Percentiles rank a stretch among this genome's conserved stretches.
Evolutionary conservation across 2,797 vertebrate species (phyloP).

Genomic region (Channa striata): DNA sequence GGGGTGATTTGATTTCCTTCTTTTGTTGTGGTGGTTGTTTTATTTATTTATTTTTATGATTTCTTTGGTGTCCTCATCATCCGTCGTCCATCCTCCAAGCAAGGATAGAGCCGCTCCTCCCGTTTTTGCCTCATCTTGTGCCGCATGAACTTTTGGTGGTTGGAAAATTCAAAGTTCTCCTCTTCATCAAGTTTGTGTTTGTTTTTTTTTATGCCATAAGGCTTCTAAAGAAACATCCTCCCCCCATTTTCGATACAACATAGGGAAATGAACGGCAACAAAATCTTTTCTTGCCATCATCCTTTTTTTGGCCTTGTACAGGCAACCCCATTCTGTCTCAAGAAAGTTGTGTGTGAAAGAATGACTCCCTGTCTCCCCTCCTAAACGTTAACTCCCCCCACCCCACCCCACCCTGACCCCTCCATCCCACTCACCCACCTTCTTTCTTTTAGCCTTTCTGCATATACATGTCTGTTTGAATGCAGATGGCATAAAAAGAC

Average conservation of each 20-base stretch:
- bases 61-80: constrained; percentile 79
- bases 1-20: constrained; percentile 48
- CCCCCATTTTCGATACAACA: constrained; percentile 83
- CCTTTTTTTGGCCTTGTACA: constrained; percentile 82
- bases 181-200: constrained; percentile 76
- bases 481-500: constrained; percentile 99
- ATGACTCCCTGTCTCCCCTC: constrained; percentile 73
- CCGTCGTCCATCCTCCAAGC: constrained; percentile 86
- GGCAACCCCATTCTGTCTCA: constrained; percentile 86
- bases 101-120: constrained; percentile 84
- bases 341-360: constrained; percentile 97
- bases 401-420: constrained; percentile 36
- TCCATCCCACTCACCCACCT: constrained; percentile 66
- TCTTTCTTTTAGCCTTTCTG: constrained; percentile 80
- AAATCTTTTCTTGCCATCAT: constrained; percentile 99
- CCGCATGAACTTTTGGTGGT: constrained; percentile 99
- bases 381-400: constrained; percentile 52
- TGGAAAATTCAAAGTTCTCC: constrained; percentile 78
- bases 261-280: constrained; percentile 93
- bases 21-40: constrained; percentile 47
- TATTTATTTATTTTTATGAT: constrained; percentile 55
- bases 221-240: constrained; percentile 82
- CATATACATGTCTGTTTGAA: constrained; percentile 87
- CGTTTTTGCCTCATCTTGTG: constrained; percentile 93
- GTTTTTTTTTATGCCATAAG: constrained; percentile 72